These are phyloP conservation scores for Mus minutoides DNA, from an alignment of 2,797 vertebrate species.

Conservation along the genomic window DNA sequence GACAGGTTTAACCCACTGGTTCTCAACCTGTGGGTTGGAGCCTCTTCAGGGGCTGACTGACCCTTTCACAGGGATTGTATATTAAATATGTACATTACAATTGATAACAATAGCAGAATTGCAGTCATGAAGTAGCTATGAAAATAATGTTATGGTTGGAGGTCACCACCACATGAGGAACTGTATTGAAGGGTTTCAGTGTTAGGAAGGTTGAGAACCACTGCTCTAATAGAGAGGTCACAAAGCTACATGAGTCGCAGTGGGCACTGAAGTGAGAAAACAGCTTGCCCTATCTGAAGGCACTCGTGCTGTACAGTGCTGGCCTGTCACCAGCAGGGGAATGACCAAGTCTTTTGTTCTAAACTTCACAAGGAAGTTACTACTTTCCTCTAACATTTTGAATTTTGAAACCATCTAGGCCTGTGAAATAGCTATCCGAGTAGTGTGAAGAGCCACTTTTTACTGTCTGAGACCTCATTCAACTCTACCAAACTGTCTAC, in stretches of 20 bases:
- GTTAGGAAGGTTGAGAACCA: neutral
- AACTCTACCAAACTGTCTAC: neutral
- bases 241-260: neutral
- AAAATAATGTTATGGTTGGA: neutral
- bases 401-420: slow-evolving; percentile 48
- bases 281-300: neutral
- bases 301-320: neutral
- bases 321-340: neutral
- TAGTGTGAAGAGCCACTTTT: neutral
- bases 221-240: neutral
- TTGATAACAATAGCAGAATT: neutral
- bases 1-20: neutral
- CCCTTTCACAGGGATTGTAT: neutral
- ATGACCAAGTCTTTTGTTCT: slow-evolving; percentile 19
- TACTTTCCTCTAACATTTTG: slow-evolving; percentile 16
- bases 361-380: slow-evolving; percentile 7
- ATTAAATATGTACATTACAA: neutral
- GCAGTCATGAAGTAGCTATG: neutral
- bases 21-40: neutral
- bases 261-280: neutral
- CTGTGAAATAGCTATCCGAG: neutral
- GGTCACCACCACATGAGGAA: neutral
- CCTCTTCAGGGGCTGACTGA: neutral
- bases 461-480: neutral
- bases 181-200: neutral